These are phyloP conservation scores for Poeciliopsis presidionis DNA, from an alignment of 2,797 vertebrate genomes.

Conservation along the genomic window DNA sequence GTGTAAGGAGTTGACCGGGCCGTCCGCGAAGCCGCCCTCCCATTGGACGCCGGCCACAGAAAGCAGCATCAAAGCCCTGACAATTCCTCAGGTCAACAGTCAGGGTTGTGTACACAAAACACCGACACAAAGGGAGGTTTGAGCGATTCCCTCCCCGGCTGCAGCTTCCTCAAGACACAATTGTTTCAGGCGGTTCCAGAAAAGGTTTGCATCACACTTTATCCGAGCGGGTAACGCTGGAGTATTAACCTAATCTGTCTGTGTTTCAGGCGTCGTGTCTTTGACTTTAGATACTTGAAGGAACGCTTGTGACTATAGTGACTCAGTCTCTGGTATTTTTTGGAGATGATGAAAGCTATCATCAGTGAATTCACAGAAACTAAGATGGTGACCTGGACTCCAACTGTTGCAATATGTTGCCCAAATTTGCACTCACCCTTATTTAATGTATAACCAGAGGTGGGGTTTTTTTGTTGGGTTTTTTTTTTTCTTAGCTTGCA, in stretches of 20 bases:
- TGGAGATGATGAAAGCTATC: slow-evolving; percentile 59
- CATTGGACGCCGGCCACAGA: slow-evolving; percentile 51
- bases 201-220: slow-evolving; percentile 31
- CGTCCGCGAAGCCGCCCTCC: slow-evolving; percentile 43
- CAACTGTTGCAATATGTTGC: slow-evolving; percentile 39
- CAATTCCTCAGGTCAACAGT: slow-evolving; percentile 63
- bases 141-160: slow-evolving; percentile 24
- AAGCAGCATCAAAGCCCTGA: slow-evolving; percentile 63
- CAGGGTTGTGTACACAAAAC: slow-evolving; percentile 42
- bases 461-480: no score
- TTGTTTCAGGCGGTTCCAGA: slow-evolving; percentile 40
- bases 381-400: slow-evolving; percentile 42
- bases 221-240: background rate
- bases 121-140: slow-evolving; percentile 44
- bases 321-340: slow-evolving; percentile 66
- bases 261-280: slow-evolving; percentile 30
- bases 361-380: slow-evolving; percentile 63
- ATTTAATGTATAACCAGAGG: slow-evolving; percentile 33
- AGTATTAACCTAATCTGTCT: slow-evolving; percentile 18
- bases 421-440: slow-evolving; percentile 37
- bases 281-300: slow-evolving; percentile 34
- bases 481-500: slow-evolving; percentile 20
- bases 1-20: slow-evolving; percentile 59
- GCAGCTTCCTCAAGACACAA: slow-evolving; percentile 40
- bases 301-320: slow-evolving; percentile 50